These are phyloP conservation scores for Daubentonia madagascariensis DNA, from an alignment of 2,113 vertebrate species.

Conservation along the genomic window DNA sequence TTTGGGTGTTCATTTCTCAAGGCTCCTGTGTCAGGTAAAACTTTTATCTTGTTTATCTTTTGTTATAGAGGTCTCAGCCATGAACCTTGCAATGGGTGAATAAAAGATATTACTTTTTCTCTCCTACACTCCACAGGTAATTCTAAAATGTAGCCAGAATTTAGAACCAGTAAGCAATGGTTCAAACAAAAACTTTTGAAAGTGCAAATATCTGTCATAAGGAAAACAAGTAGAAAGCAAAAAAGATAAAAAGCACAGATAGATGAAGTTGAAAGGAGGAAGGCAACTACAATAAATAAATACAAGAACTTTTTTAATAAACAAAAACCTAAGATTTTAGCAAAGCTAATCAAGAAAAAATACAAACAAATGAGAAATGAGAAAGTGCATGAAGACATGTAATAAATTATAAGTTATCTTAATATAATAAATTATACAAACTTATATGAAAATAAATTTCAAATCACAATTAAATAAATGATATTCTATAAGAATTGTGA, in stretches of 20 bases:
- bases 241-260: neutral
- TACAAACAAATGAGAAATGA: conserved; percentile 14
- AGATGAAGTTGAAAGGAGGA: conserved; percentile 5
- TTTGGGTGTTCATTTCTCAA: neutral
- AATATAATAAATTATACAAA: neutral
- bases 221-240: conserved; percentile 30
- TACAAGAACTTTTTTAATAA: neutral
- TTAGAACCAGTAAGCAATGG: neutral
- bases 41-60: neutral
- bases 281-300: conserved; percentile 17
- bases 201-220: neutral
- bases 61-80: neutral
- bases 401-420: neutral
- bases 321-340: neutral
- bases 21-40: neutral
- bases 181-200: neutral
- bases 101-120: neutral
- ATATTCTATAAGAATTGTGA: conserved; percentile 26
- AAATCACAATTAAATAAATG: neutral
- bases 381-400: neutral
- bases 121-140: neutral
- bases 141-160: conserved; percentile 19
- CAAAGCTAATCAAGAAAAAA: neutral
- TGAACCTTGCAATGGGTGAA: neutral
- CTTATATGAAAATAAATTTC: neutral